Evolutionary conservation across 2,797 vertebrate species (phyloP), one percentile per base, ranked within the genome.

Genomic region (Gymnoscopelus braueri): DNA sequence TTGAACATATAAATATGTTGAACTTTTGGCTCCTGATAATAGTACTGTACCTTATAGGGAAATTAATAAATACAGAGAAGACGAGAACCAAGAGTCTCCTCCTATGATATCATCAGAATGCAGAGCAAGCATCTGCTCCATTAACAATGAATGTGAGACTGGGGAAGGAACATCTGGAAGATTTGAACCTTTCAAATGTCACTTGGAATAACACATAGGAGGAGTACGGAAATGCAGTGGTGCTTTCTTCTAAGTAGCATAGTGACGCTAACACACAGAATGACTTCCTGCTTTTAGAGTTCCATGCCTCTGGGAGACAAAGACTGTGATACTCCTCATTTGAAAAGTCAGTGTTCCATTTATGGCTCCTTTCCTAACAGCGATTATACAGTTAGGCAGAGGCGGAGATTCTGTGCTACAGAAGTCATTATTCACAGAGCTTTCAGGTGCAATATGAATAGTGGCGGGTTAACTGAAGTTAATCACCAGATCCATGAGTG

Each of bases 401-500:
- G 12, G n/a, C 52, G n/a, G 26, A 39, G 29, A 4, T 56, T 10
- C 48, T 35, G 4, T 10, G 13, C 29, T 39, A 52, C 32, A 51
- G 57, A 72, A 67, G 60, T 64, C 26, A 60, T 71, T 71, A 65
- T 67, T 69, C 57, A 29, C 10, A 29, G 14, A 67, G 63, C 65
- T 78, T 69, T 69, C 59, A 81, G 72, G 72, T 75, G 63, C 52
- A 63, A 15, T 63, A 44, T 76, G 50, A 80, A 78, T 54, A 54
- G 39, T 29, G 57, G n/a, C 35, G 60, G 79, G 68, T 86, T 78
- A 72, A 69, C 59, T 66, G 44, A 80, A 84, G 73, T 77, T 78
- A 79, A 79, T 83, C 61, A 72, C 71, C 68, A 69, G 51, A 77
- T 81, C 60, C 60, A 53, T 12, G 69, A 67, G 26, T 67, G 62